Conservation (phyloP, 2,888 invertebrate genomes). For the Drosophila eohydei region DNA sequence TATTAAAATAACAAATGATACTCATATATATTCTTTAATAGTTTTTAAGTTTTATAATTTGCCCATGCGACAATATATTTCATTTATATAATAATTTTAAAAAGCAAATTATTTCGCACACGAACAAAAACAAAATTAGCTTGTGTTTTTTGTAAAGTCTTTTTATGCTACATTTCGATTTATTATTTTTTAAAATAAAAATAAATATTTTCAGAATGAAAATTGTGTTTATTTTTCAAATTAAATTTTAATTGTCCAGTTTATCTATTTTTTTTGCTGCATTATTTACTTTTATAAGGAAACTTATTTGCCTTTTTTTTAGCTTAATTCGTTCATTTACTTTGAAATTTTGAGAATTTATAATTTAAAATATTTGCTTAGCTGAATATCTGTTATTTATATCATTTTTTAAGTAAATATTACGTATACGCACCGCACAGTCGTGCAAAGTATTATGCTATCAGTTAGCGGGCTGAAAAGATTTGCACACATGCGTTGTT, state of each 20-base stretch:
- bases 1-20: conserved; percentile 81
- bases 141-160: conserved; percentile 36
- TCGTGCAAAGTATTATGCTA: neutral
- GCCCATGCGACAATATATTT: conserved; percentile 18
- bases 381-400: neutral
- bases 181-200: conserved; percentile 60
- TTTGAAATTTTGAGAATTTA: neutral
- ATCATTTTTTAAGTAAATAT: neutral
- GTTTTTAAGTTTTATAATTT: conserved; percentile 54
- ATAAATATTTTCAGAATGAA: conserved; percentile 56
- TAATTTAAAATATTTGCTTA: neutral
- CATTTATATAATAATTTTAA: conserved; percentile 44
- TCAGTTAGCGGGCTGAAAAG: neutral
- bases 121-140: conserved; percentile 7
- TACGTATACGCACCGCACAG: conserved; percentile 4
- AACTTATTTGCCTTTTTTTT: neutral
- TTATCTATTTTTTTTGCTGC: neutral
- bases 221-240: neutral
- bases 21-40: conserved; percentile 80
- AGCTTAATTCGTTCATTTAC: neutral
- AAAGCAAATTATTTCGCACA: conserved; percentile 38
- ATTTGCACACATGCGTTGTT: neutral
- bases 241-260: too few species aligned
- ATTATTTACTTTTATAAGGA: neutral
- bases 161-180: conserved; percentile 41